Conservation (phyloP, 2,888 invertebrate genomes). For the Cenopis cana region DNA sequence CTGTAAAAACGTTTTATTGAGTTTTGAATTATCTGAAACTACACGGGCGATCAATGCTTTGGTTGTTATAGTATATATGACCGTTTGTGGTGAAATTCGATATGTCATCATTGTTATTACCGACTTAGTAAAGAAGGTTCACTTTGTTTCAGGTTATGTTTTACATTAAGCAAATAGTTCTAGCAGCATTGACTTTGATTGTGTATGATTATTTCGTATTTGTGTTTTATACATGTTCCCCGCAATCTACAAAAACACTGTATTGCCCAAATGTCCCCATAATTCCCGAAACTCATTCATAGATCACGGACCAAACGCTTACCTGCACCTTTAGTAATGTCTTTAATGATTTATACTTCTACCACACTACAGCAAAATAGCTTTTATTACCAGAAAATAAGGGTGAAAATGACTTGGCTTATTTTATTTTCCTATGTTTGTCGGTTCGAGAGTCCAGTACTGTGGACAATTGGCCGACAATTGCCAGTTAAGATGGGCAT, state of each 20-base stretch:
- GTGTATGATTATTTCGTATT: neutral
- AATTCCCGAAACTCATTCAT: constrained; percentile 76
- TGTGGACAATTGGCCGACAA: constrained; percentile 70
- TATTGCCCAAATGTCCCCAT: constrained; percentile 49
- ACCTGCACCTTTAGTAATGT: constrained; percentile 58
- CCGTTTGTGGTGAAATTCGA: too few relatives aligned
- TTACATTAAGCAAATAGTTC: neutral
- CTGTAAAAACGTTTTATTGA: too few relatives aligned
- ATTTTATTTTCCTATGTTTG: constrained; percentile 10
- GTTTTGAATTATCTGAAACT: too few relatives aligned
- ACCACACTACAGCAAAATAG: constrained; percentile 35
- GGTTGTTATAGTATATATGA: too few relatives aligned
- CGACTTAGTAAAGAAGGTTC: neutral
- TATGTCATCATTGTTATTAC: too few relatives aligned
- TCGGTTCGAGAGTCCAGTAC: constrained; percentile 50
- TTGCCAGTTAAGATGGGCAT: constrained; percentile 64
- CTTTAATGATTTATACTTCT: constrained; percentile 61
- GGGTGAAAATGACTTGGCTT: constrained; percentile 44
- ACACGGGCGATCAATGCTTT: too few relatives aligned
- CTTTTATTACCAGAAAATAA: constrained; percentile 43
- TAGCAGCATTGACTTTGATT: neutral
- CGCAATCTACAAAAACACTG: constrained; percentile 38
- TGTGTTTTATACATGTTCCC: constrained; percentile 17
- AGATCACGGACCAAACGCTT: constrained; percentile 69
- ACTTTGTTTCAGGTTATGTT: neutral